Base-by-base conservation (phyloP, 2,888 invertebrate genomes). In the Shargacucullia verbasci region DNA sequence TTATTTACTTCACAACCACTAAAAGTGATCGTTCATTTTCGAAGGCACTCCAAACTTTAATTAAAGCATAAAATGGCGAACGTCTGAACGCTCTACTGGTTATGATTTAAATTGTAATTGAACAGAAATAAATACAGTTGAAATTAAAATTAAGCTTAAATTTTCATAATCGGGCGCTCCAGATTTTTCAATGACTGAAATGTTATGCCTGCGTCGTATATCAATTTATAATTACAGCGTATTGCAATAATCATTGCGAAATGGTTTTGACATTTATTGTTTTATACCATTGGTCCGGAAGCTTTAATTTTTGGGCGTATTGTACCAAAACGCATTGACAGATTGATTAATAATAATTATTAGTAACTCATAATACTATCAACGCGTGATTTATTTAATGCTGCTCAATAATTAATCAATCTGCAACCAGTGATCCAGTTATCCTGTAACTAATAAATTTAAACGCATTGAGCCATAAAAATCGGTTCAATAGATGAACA, bases 231-330 rank as follows among this genome's bases (percentile, higher is more conserved):
- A 70, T 70, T 65, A 59, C 46, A 15, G 15, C 25, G 37, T 50
- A 37, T 46, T 43, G 65, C 49, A 65, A 59, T 70, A 55, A 65
- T 47, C 46, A 47, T 14, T 25, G 46, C 13, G 34, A 54, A 65
- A 64, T 71, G 67, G 34, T 53, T 44, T 12, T 50, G 71, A 59
- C 66, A 12, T 50, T 53, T 54, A 70, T 59, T 50, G 59, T 67
- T 59, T 38, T 59, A 5, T 46, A 6, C 58, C 38, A 37, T n/a
- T 50, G 46, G n/a, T 25, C 13, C 40, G 49, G 45, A 53, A 38
- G 56, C 52, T 58, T 53, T 20, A 52, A 64, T 49, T 49, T 69
- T 43, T 46, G 45, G 34, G 12, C 29, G 49, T 46, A 58, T 58
- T 58, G 52, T 41, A 45, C 15, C 25, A 8, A 29, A 45, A 6